These are phyloP conservation scores for Nothocercus nigrocapillus DNA, from an alignment of 2,113 vertebrate species.

Conservation along the genomic window DNA sequence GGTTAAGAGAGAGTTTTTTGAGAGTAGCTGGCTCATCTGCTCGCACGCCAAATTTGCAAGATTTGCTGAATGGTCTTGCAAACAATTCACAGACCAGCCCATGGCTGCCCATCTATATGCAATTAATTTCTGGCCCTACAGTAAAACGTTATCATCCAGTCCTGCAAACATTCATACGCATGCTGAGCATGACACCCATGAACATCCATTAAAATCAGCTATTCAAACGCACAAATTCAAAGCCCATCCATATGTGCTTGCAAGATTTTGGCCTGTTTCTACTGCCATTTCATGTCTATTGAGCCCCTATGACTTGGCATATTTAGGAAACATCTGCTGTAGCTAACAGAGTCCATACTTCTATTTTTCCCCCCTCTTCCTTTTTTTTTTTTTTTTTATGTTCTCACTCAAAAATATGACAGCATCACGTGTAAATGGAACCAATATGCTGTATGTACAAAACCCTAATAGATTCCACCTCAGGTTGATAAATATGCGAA, in stretches of 20 bases:
- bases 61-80: neutral
- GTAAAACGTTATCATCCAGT: neutral
- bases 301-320: neutral
- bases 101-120: neutral
- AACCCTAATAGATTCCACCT: conserved; percentile 34
- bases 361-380: neutral
- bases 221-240: neutral
- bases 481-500: conserved; percentile 9
- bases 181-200: neutral
- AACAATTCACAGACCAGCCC: neutral
- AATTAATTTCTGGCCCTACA: neutral
- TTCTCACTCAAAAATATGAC: conserved; percentile 36
- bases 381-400: conserved; percentile 42
- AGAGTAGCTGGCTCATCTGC: neutral
- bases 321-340: conserved; percentile 51
- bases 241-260: neutral
- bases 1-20: neutral
- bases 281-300: neutral
- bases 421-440: neutral
- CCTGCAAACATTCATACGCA: neutral
- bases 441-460: conserved; percentile 40
- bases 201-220: neutral
- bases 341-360: conserved; percentile 19
- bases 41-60: neutral
- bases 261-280: conserved; percentile 10